Base-by-base conservation (phyloP, 2,888 invertebrate species). In the Ectobius pallidus region DNA sequence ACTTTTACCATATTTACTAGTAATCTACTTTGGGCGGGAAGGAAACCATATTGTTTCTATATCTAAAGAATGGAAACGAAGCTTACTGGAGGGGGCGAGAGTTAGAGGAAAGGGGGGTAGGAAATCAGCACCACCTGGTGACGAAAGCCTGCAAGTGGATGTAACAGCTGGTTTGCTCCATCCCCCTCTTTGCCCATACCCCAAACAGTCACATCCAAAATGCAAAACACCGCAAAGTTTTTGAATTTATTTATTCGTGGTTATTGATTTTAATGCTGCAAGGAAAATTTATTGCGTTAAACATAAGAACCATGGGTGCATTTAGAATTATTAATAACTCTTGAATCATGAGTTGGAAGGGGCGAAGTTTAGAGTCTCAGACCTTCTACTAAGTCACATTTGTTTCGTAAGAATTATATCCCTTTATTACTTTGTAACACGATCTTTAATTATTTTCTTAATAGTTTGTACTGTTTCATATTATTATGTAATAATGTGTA, bases 141-240 rank as follows among this genome's bases (percentile, higher is more conserved):
- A 72, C 73, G 72, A 69, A 49, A 49, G 73, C 73, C 32, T 65
- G 65, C 73, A 67, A 68, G 69, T 67, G 49, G 65, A 65, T 70
- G 58, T 62, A 73, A 73, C 72, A 73, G 73, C 75, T 73, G 73
- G 55, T 77, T 75, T 78, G 55, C 77, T 77, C 78, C 76, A 77
- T 76, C 70, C 70, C 61, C 71, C 74, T 74, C 77, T 73, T 76
- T 76, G 73, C 44, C 58, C 52, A 69, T 9, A 18, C 20, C 61
- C 61, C 55, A 16, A 58, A 39, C 73, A 49, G 20, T 46, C 70
- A 27, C 62, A 63, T 65, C 27, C 70, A 34, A 52, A 69, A 58
- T 63, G 46, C 69, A 69, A 44, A 44, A 58, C 34, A 25, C 72
- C 58, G 32, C 18, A 42, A 42, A 27, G 30, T 44, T 42, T 65